Percentiles rank a stretch among this genome's conserved stretches.
Evolutionary conservation across 2,113 vertebrate species (phyloP).

Genomic region (Baryphthengus martii): DNA sequence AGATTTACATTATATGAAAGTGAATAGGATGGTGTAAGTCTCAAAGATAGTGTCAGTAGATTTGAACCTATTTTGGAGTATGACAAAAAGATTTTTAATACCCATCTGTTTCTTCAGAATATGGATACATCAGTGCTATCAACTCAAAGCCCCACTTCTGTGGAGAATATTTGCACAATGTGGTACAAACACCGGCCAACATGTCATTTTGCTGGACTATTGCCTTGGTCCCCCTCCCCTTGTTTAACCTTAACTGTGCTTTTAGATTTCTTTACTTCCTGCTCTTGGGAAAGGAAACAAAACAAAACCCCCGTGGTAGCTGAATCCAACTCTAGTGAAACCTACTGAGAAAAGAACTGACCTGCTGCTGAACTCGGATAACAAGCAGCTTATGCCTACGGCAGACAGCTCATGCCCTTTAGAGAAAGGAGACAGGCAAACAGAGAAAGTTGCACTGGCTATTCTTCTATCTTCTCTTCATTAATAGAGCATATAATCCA

Average conservation of each 20-base stretch:
- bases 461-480: neutral
- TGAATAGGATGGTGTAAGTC: neutral
- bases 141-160: neutral
- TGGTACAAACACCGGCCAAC: neutral
- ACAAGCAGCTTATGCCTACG: neutral
- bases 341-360: neutral
- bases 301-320: neutral
- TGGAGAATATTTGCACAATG: neutral
- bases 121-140: neutral
- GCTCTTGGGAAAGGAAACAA: neutral
- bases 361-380: constrained; percentile 21
- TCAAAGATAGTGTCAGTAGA: neutral
- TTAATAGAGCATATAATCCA: constrained; percentile 16
- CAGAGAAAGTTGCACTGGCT: neutral
- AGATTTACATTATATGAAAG: no score
- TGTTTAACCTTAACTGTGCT: neutral
- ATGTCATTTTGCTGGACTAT: neutral
- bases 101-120: neutral
- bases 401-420: neutral
- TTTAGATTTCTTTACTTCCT: neutral
- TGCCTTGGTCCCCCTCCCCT: neutral
- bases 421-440: neutral
- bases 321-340: neutral
- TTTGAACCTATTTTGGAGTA: neutral
- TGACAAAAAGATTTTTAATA: neutral